Percentiles rank a stretch among this genome's conserved stretches.
These are phyloP conservation scores for Trachemys scripta DNA, from an alignment of 2,113 vertebrate genomes.

Conservation along the genomic window DNA sequence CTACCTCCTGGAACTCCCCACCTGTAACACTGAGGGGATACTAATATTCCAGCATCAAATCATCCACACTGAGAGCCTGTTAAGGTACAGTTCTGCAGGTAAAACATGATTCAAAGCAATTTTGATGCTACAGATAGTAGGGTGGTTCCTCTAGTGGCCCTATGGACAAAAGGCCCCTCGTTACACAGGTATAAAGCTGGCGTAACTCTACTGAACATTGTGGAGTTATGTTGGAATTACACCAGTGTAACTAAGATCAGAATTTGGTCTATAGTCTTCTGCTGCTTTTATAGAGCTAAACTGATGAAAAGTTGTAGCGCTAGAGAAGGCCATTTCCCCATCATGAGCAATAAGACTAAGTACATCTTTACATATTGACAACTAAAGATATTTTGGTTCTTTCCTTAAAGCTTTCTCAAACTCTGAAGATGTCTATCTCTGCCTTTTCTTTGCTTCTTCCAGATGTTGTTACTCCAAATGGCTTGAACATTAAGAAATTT, in stretches of 20 bases:
- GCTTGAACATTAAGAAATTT: slow-evolving; percentile 97
- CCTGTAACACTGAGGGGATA: neutral
- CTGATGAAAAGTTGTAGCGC: neutral
- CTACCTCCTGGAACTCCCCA: neutral
- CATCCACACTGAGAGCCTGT: neutral
- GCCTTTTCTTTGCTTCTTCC: slow-evolving; percentile 71
- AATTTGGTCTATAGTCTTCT: neutral
- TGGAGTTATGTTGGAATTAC: neutral
- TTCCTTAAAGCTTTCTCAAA: slow-evolving; percentile 32
- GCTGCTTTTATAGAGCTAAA: neutral
- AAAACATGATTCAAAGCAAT: neutral
- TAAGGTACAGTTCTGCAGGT: neutral
- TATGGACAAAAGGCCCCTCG: neutral
- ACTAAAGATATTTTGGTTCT: neutral
- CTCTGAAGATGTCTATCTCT: slow-evolving; percentile 56
- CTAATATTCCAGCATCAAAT: neutral
- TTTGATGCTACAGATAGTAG: neutral
- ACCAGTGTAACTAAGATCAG: neutral
- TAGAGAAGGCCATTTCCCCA: neutral
- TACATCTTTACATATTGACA: neutral
- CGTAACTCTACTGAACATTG: neutral
- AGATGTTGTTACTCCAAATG: slow-evolving; percentile 98
- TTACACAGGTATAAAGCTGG: neutral
- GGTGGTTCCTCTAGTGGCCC: neutral
- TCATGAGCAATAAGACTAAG: neutral